These are phyloP conservation scores for Argyrosomus regius DNA, from an alignment of 2,797 vertebrate genomes.

Conservation along the genomic window DNA sequence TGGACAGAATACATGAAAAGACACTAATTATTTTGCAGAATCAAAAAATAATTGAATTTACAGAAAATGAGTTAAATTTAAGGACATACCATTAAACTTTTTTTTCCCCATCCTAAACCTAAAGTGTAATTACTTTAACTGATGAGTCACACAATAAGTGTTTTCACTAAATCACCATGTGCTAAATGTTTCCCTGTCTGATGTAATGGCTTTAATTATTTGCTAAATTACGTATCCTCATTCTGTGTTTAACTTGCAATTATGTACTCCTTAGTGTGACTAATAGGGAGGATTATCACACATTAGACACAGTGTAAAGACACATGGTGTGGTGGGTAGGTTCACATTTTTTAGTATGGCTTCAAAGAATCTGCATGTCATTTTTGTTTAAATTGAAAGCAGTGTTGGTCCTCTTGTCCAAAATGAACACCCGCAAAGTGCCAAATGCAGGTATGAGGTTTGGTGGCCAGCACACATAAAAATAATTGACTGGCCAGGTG, in stretches of 20 bases:
- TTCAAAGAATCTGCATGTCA: not conserved
- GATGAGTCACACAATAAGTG: slow-evolving; percentile 22
- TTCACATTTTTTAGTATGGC: not conserved
- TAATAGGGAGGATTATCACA: slow-evolving; percentile 12
- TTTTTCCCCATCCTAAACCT: not conserved
- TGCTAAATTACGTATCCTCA: slow-evolving; percentile 11
- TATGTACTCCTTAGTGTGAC: slow-evolving; percentile 16
- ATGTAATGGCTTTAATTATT: slow-evolving; percentile 33
- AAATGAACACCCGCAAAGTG: too few relatives aligned
- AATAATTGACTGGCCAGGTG: too few relatives aligned
- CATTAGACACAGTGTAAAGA: slow-evolving; percentile 1
- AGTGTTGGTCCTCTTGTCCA: not conserved
- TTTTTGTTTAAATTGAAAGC: not conserved
- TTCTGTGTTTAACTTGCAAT: slow-evolving; percentile 24
- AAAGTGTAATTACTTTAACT: slow-evolving; percentile 27
- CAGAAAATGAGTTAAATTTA: not conserved
- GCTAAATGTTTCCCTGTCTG: slow-evolving; percentile 27
- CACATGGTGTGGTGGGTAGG: too few relatives aligned
- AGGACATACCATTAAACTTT: not conserved
- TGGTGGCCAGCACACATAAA: too few relatives aligned
- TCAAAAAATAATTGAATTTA: not conserved
- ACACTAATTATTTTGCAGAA: too few relatives aligned
- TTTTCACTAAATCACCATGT: slow-evolving; percentile 30
- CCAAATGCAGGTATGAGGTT: too few relatives aligned
- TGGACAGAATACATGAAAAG: not conserved